Conservation (phyloP, 2,113 vertebrate species). For the Megaleporinus macrocephalus region DNA sequence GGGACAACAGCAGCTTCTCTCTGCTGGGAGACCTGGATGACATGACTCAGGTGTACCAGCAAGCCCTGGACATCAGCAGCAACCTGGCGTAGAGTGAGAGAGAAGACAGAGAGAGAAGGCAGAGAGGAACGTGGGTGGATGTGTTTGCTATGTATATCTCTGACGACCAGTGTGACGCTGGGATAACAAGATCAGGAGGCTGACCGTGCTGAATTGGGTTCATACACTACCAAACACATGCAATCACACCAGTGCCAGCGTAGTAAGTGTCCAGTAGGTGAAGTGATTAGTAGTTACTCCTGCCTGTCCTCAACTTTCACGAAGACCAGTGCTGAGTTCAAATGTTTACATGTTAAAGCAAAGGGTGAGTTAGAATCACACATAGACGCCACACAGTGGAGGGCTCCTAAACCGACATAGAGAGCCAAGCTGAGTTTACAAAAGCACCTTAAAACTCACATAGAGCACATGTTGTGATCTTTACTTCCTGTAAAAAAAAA, state of each 20-base stretch:
- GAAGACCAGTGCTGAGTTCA: constrained; percentile 73
- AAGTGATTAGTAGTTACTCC: constrained; percentile 62
- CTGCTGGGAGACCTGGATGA: constrained; percentile 92
- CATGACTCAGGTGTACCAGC: constrained; percentile 92
- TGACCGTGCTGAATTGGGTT: constrained; percentile 58
- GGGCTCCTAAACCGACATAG: constrained; percentile 59
- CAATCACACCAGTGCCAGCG: constrained; percentile 22
- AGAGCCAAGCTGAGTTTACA: constrained; percentile 75
- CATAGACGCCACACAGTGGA: constrained; percentile 69
- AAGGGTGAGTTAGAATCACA: constrained; percentile 77
- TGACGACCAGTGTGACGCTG: constrained; percentile 80
- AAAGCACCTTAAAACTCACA: constrained; percentile 82
- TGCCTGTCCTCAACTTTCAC: constrained; percentile 58
- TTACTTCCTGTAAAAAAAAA: constrained; percentile 69
- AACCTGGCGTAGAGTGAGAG: constrained; percentile 80
- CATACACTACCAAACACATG: constrained; percentile 54
- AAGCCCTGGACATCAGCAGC: constrained; percentile 89
- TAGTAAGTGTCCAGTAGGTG: constrained; percentile 55
- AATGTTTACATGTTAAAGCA: constrained; percentile 82
- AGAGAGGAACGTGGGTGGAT: constrained; percentile 39
- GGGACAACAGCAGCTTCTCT: constrained; percentile 94
- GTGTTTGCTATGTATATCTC: constrained; percentile 58
- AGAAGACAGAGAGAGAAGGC: not conserved
- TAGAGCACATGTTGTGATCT: constrained; percentile 77
- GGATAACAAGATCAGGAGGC: constrained; percentile 67